Evolutionary conservation across 2,888 invertebrate genomes (phyloP).

Genomic region (Agrochola litura): DNA sequence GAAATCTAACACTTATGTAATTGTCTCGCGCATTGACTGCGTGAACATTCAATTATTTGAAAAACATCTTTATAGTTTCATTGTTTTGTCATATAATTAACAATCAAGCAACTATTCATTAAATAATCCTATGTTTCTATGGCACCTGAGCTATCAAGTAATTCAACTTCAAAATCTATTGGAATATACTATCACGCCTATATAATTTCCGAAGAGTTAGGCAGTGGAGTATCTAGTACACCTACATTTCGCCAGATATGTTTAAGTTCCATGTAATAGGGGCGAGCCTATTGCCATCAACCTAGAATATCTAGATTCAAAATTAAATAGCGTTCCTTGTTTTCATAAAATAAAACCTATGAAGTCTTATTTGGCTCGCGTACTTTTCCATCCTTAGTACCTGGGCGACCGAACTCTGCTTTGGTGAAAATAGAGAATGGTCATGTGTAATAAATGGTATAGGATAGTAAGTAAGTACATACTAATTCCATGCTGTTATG

Average conservation of each 20-base stretch:
- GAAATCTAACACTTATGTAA: background rate
- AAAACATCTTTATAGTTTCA: constrained; percentile 9
- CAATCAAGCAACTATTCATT: background rate
- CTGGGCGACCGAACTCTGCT: too few relatives aligned
- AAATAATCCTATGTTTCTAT: background rate
- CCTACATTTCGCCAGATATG: too few relatives aligned
- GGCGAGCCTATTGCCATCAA: too few relatives aligned
- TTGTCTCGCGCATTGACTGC: background rate
- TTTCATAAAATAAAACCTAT: constrained; percentile 5
- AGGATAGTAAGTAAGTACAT: too few relatives aligned
- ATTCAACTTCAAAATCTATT: background rate
- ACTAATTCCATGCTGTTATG: too few relatives aligned
- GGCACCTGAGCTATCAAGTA: background rate
- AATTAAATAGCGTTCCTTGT: background rate
- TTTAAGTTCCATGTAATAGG: too few relatives aligned
- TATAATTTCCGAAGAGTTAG: too few relatives aligned
- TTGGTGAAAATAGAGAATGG: too few relatives aligned
- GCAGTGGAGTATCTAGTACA: too few relatives aligned
- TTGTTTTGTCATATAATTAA: constrained; percentile 23
- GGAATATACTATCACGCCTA: too few relatives aligned
- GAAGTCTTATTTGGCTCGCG: background rate
- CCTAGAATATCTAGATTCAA: background rate
- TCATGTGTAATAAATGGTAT: too few relatives aligned
- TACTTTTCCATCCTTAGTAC: background rate
- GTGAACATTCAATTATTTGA: constrained; percentile 9